A percentile compares a stretch with the other conserved stretches of the same genome.
These are phyloP conservation scores for Helicolenus hilgendorfi DNA, from an alignment of 2,797 vertebrate species.

Conservation along the genomic window DNA sequence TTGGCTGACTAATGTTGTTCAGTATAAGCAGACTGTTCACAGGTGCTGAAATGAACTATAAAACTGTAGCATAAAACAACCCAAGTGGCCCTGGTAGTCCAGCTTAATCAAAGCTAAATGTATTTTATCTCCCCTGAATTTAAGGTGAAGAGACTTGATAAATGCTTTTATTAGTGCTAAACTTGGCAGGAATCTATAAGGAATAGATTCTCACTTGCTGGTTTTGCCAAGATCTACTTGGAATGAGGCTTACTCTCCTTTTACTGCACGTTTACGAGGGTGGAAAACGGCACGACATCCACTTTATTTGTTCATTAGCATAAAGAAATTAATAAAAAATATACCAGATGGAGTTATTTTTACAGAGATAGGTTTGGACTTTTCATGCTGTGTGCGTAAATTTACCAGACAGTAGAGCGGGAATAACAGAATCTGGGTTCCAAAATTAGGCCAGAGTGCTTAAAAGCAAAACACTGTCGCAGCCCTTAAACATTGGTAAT, in stretches of 20 bases:
- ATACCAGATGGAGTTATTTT: constrained; percentile 67
- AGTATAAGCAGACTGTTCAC: constrained; percentile 26
- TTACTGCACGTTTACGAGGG: constrained; percentile 10
- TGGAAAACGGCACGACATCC: constrained; percentile 18
- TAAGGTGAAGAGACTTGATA: constrained; percentile 51
- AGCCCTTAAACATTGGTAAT: constrained; percentile 53
- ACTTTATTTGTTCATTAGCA: constrained; percentile 56
- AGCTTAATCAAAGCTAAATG: constrained; percentile 64
- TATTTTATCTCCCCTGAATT: constrained; percentile 59
- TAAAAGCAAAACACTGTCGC: constrained; percentile 71
- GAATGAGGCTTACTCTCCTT: background rate
- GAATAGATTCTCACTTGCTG: constrained; percentile 14
- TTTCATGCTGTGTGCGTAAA: constrained; percentile 52
- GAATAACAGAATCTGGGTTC: constrained; percentile 30
- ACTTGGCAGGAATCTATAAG: constrained; percentile 53
- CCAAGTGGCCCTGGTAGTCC: constrained; percentile 34
- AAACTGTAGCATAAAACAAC: constrained; percentile 43
- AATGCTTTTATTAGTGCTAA: constrained; percentile 54
- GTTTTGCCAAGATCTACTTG: constrained; percentile 24
- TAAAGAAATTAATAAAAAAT: constrained; percentile 42
- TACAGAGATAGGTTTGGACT: constrained; percentile 55
- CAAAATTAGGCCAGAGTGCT: constrained; percentile 66
- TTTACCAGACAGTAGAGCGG: constrained; percentile 52
- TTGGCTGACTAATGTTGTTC: constrained; percentile 47
- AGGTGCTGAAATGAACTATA: constrained; percentile 50